Base-by-base conservation (phyloP, 2,888 invertebrate genomes). In the Drosophila sordidula region DNA sequence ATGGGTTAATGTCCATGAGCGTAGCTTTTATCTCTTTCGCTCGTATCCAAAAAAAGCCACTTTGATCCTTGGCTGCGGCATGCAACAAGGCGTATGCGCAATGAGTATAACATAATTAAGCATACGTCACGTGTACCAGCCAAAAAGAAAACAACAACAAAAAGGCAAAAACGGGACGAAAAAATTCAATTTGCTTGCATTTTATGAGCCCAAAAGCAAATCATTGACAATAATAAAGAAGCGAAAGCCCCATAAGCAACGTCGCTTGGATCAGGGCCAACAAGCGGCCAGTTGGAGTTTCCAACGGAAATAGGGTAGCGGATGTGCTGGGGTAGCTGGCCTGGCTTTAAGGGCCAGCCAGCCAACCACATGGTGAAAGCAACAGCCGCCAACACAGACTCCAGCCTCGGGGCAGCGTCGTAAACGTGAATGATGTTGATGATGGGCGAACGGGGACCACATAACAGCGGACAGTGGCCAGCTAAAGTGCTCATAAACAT, bases 391-490 rank as follows among this genome's bases (percentile, higher is more conserved):
- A 29, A 32, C 52, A 57, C 12, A 26, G 52, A 3, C 39, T 32
- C 54, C 59, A 14, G 41, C 32, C 47, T 51, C 25, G n/a, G 29
- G 26, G 49, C 58, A 34, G 16, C 39, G 14, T 79, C 88, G 74
- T 82, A 82, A 87, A 85, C 86, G 86, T 86, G 87, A 88, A 88
- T 86, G 88, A 88, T 83, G 87, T 71, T 83, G 68, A 69, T 77
- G 80, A 88, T 83, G 87, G 70, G 61, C 74, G 69, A 45, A 56
- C 56, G 67, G 80, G 88, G 83, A 85, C 69, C 68, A 34, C 78
- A 74, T 68, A 58, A 55, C 73, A 68, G 52, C 59, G 78, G 75
- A 69, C 86, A 68, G 65, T 79, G 80, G 79, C 62, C 64, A 68
- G 65, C 86, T 79, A 78, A 87, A 87, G 88, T 82, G 80, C 76